These are phyloP conservation scores for Pelvicachromis taeniatus DNA, from an alignment of 2,113 vertebrate genomes.

Conservation along the genomic window DNA sequence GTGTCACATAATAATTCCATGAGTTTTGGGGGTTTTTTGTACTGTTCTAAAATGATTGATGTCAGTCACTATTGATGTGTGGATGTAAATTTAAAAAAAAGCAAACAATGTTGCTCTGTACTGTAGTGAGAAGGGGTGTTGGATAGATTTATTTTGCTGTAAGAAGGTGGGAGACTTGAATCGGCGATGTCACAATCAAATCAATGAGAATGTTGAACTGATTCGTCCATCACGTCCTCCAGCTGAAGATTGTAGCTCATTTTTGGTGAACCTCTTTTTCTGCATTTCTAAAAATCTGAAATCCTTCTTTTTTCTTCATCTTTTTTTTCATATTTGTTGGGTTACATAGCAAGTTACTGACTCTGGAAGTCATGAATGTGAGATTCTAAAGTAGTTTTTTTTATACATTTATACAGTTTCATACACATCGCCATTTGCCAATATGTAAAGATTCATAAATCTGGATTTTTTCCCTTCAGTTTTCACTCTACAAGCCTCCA, in stretches of 20 bases:
- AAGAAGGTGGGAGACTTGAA: constrained; percentile 58
- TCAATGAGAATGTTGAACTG: constrained; percentile 60
- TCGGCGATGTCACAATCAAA: constrained; percentile 72
- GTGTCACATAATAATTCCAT: constrained; percentile 33
- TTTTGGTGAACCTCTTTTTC: constrained; percentile 39
- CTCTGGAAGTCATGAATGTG: constrained; percentile 56
- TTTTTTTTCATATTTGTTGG: constrained; percentile 4
- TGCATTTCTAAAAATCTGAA: constrained; percentile 30
- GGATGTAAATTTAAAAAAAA: constrained; percentile 47
- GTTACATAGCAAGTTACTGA: constrained; percentile 31
- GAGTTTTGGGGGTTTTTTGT: not conserved
- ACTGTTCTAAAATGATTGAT: constrained; percentile 32
- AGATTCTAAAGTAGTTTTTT: constrained; percentile 39
- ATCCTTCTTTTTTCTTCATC: constrained; percentile 32
- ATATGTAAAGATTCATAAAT: constrained; percentile 49
- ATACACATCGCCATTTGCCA: constrained; percentile 46
- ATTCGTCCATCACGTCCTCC: constrained; percentile 58
- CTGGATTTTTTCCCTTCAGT: constrained; percentile 9
- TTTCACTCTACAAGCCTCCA: constrained; percentile 14
- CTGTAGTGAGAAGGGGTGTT: constrained; percentile 13
- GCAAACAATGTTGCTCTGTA: not conserved
- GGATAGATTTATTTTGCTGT: not conserved
- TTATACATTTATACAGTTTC: constrained; percentile 49
- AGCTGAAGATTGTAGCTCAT: constrained; percentile 68
- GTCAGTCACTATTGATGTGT: constrained; percentile 47